phyloP scores from a whole-genome alignment of 2,113 vertebrate species.

The Bufo gargarizans region DNA sequence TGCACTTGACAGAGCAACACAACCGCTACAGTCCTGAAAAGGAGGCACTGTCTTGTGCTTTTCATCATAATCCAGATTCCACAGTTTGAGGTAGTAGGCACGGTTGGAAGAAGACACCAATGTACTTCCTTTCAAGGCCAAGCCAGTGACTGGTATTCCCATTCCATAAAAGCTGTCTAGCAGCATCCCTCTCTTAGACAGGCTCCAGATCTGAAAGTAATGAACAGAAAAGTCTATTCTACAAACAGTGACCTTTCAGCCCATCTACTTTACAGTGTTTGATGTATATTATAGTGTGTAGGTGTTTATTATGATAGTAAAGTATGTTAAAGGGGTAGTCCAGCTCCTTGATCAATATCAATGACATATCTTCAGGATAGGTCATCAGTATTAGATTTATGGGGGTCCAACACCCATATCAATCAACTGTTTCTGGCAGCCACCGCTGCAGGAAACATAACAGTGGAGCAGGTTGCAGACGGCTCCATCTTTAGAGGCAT shows the following conservation, averaged over 20 bases:
- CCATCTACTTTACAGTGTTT: not conserved
- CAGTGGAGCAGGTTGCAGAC: too few species aligned
- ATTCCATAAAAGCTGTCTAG: constrained; percentile 70
- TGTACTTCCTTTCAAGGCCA: constrained; percentile 61
- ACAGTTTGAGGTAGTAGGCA: constrained; percentile 66
- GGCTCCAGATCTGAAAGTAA: constrained; percentile 78
- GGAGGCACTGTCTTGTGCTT: constrained; percentile 60
- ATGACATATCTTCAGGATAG: too few species aligned
- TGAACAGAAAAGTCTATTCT: not conserved
- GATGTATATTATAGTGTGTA: not conserved
- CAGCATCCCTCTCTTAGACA: constrained; percentile 73
- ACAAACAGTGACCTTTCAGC: not conserved
- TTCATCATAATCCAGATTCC: constrained; percentile 70
- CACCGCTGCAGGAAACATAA: too few species aligned
- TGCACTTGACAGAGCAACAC: constrained; percentile 66
- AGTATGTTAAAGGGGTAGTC: too few species aligned
- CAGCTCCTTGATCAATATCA: too few species aligned
- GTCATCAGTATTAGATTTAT: too few species aligned
- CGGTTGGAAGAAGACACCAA: constrained; percentile 75
- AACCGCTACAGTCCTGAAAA: constrained; percentile 70
- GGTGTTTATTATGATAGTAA: too few species aligned
- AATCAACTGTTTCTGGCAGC: too few species aligned
- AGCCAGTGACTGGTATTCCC: constrained; percentile 67
- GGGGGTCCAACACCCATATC: too few species aligned
- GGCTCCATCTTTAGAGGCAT: too few species aligned